Evolutionary conservation across 2,888 invertebrate species (phyloP).

Genomic region (Tetheella fluctuosa): DNA sequence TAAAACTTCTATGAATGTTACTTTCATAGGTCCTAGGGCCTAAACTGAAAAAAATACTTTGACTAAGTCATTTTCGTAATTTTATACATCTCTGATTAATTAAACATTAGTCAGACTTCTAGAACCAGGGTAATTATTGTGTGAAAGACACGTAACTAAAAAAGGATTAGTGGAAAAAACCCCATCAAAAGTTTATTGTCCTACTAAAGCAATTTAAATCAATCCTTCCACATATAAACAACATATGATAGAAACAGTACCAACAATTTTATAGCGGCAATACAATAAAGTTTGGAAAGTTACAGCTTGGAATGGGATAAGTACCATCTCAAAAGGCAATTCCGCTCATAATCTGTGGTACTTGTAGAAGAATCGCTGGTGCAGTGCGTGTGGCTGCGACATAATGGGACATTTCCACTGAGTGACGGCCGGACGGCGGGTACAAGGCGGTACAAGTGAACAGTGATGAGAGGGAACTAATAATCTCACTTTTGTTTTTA

Average conservation of each 20-base stretch:
- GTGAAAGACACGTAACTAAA: too few relatives aligned
- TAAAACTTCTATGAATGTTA: too few relatives aligned
- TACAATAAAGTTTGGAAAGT: conserved; percentile 33
- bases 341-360: conserved; percentile 67
- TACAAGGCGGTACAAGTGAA: conserved; percentile 29
- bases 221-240: not conserved
- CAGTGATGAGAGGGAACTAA: conserved; percentile 17
- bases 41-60: too few relatives aligned
- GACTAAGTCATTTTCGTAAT: too few relatives aligned
- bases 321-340: conserved; percentile 64
- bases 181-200: not conserved
- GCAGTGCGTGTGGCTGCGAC: conserved; percentile 75
- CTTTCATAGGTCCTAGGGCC: too few relatives aligned
- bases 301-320: conserved; percentile 48
- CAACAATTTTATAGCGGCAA: conserved; percentile 26
- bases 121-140: too few relatives aligned
- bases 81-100: too few relatives aligned
- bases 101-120: too few relatives aligned
- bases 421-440: conserved; percentile 70
- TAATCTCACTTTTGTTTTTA: not conserved
- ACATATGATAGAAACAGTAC: conserved; percentile 19
- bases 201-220: not conserved
- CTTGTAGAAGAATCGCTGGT: conserved; percentile 73
- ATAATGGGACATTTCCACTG: conserved; percentile 79
- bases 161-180: too few relatives aligned